Evolutionary conservation across 2,113 vertebrate genomes (phyloP).

Genomic region (Stercorarius parasiticus): DNA sequence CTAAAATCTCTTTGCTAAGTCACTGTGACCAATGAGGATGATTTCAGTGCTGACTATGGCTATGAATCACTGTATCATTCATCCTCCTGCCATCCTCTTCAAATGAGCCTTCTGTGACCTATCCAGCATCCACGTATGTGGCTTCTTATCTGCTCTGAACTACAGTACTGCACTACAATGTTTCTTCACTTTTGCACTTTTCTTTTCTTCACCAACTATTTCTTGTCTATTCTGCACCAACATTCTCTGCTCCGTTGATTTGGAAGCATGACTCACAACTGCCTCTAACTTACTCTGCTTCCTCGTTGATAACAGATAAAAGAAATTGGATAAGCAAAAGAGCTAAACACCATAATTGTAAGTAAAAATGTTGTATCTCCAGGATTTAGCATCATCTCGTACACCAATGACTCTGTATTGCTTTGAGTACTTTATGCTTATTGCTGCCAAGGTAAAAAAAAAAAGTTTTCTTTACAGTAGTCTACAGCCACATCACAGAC

Average conservation of each 20-base stretch:
- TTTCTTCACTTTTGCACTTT: neutral
- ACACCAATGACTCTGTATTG: neutral
- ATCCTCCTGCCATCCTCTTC: neutral
- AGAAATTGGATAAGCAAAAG: neutral
- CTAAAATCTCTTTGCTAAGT: neutral
- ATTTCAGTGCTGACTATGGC: neutral
- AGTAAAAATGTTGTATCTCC: neutral
- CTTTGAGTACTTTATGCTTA: neutral
- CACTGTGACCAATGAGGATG: neutral
- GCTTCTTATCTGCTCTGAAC: neutral
- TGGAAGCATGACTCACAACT: neutral
- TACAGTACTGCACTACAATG: neutral
- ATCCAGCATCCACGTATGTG: fast-evolving
- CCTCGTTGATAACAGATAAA: neutral
- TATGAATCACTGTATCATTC: neutral
- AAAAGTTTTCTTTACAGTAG: neutral
- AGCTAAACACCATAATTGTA: neutral
- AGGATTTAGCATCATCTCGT: neutral
- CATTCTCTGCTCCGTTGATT: neutral
- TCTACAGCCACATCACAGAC: neutral
- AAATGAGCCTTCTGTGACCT: neutral
- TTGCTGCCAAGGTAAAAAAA: neutral
- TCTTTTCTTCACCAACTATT: neutral
- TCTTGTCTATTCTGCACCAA: neutral
- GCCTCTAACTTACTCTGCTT: neutral